Evolutionary conservation across 2,888 invertebrate species (phyloP).

Genomic region (Eristalinus aeneus): DNA sequence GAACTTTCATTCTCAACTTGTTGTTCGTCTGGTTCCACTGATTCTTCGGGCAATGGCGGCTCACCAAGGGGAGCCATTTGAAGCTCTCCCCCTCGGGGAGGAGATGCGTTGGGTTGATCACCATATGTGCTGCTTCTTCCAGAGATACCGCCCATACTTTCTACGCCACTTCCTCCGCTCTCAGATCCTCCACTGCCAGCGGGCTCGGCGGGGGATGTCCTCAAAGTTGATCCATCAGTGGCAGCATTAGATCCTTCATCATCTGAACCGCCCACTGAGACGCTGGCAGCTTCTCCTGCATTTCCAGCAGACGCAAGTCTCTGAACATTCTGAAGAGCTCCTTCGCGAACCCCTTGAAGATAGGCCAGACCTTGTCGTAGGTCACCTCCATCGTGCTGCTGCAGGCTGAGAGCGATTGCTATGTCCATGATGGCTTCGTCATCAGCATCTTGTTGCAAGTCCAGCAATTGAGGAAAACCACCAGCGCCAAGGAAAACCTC

Average conservation of each 20-base stretch:
- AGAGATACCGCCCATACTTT: slow-evolving; percentile 96
- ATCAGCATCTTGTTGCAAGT: slow-evolving; percentile 96
- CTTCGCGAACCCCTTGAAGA: slow-evolving; percentile 77
- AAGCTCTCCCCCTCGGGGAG: slow-evolving; percentile 75
- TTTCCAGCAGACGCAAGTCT: slow-evolving; percentile 42
- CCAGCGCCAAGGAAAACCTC: slow-evolving; percentile 82
- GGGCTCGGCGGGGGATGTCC: slow-evolving; percentile 91
- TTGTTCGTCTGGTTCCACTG: slow-evolving; percentile 75
- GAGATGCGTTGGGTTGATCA: slow-evolving; percentile 81
- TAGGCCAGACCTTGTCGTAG: slow-evolving; percentile 81
- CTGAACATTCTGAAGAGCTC: slow-evolving; percentile 82
- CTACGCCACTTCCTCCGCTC: slow-evolving; percentile 95
- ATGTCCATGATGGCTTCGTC: slow-evolving; percentile 98
- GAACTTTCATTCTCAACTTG: slow-evolving; percentile 78
- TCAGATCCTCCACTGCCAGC: slow-evolving; percentile 89
- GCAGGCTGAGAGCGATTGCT: slow-evolving; percentile 96
- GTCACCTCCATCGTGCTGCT: slow-evolving; percentile 87
- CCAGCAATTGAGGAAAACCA: slow-evolving; percentile 90
- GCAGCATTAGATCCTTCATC: slow-evolving; percentile 95
- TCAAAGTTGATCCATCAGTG: slow-evolving; percentile 95
- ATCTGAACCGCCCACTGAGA: slow-evolving; percentile 93
- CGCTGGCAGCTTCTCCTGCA: slow-evolving; percentile 72
- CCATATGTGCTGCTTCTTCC: slow-evolving; percentile 96
- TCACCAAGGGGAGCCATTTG: slow-evolving; percentile 71
- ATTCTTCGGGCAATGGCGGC: slow-evolving; percentile 73